phyloP scores from a whole-genome alignment of 2,113 vertebrate species.

The Kobus ellipsiprymnus region DNA sequence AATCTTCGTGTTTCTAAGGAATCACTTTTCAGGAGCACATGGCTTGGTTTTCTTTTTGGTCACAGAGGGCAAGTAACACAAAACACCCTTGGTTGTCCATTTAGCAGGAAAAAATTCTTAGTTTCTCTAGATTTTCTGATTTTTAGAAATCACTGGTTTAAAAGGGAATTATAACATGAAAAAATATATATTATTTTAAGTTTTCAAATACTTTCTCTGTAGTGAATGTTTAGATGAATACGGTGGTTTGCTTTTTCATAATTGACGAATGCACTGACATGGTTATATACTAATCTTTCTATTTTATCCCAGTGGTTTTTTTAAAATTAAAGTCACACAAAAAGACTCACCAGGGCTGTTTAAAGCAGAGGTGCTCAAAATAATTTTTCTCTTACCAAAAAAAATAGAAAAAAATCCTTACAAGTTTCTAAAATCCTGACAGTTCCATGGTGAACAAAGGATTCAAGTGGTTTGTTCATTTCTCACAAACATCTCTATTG shows the following conservation, averaged over 20 bases:
- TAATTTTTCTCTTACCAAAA: not conserved
- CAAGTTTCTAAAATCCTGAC: not conserved
- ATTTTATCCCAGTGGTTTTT: not conserved
- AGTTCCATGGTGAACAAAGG: not conserved
- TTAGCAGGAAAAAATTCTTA: not conserved
- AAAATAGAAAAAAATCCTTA: not conserved
- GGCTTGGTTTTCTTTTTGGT: not conserved
- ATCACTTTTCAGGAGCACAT: not conserved
- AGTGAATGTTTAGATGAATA: not conserved
- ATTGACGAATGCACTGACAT: not conserved
- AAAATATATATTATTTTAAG: not conserved
- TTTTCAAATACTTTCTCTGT: not conserved
- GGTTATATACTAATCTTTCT: not conserved
- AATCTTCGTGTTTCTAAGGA: not conserved
- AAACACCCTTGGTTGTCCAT: not conserved
- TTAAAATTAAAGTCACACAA: not conserved
- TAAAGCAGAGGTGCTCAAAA: not conserved
- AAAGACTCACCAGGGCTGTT: not conserved
- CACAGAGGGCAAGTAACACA: not conserved
- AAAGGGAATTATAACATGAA: not conserved
- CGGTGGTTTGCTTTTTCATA: not conserved
- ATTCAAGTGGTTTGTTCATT: not conserved
- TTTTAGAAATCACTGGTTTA: not conserved
- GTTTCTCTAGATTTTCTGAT: not conserved
- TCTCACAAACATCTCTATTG: not conserved